These are phyloP conservation scores for Gnathonemus longibarbis DNA, from an alignment of 2,113 vertebrate genomes.

Conservation along the genomic window DNA sequence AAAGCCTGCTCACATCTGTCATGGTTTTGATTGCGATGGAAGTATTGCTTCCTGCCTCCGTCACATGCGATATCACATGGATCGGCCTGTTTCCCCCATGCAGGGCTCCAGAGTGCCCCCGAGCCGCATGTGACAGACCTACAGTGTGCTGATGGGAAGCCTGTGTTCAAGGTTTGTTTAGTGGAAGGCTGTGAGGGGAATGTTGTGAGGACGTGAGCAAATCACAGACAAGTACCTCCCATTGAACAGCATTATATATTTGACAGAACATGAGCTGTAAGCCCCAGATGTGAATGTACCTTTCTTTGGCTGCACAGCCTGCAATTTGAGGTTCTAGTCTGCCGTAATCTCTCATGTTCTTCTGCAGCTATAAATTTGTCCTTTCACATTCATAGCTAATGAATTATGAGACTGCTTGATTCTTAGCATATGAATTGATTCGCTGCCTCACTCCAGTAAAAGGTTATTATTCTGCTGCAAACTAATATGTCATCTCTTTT, in stretches of 20 bases:
- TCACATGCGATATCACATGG: background rate
- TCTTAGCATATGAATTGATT: background rate
- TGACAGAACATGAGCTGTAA: background rate
- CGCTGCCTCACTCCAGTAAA: background rate
- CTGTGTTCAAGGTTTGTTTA: slow-evolving; percentile 47
- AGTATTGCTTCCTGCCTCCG: slow-evolving; percentile 3
- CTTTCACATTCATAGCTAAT: background rate
- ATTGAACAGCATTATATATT: background rate
- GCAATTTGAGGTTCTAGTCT: background rate
- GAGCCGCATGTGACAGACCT: slow-evolving; percentile 45
- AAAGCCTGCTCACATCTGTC: slow-evolving; percentile 31
- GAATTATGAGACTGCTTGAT: background rate
- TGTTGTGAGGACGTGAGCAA: background rate
- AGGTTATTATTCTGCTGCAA: background rate
- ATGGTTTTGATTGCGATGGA: slow-evolving; percentile 38
- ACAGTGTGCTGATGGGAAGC: slow-evolving; percentile 46
- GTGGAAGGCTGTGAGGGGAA: background rate
- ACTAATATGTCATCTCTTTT: background rate
- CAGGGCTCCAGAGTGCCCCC: slow-evolving; percentile 50
- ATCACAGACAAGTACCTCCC: background rate
- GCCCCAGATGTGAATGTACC: background rate
- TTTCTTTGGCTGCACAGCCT: background rate
- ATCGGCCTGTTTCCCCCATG: slow-evolving; percentile 20
- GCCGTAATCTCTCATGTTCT: background rate
- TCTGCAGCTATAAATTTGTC: background rate